A percentile compares a stretch with the other conserved stretches of the same genome.
Conservation (phyloP, 2,888 invertebrate genomes). For the Eustalomyia histrio region DNA sequence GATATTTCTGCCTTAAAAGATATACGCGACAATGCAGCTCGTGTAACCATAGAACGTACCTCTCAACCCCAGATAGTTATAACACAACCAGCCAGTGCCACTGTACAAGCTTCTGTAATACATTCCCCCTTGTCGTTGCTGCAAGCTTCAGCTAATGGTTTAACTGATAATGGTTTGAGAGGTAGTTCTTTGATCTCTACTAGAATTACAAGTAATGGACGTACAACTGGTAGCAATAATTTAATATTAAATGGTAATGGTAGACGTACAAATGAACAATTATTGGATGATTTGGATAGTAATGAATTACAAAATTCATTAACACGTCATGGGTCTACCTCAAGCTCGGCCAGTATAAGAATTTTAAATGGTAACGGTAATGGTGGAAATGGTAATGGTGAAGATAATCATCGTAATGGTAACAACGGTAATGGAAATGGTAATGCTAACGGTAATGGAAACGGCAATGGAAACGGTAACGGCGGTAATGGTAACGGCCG, state of each 20-base stretch:
- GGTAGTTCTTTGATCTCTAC: constrained; percentile 63
- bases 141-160: constrained; percentile 63
- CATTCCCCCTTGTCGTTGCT: constrained; percentile 74
- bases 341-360: constrained; percentile 53
- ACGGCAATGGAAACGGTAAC: constrained; percentile 14
- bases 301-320: constrained; percentile 57
- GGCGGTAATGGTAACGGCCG: constrained; percentile 44
- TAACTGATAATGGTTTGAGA: constrained; percentile 69
- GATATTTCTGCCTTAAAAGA: constrained; percentile 72
- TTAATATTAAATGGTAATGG: constrained; percentile 66
- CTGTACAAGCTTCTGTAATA: constrained; percentile 76
- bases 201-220: constrained; percentile 66
- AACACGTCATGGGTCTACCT: constrained; percentile 43
- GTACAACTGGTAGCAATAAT: constrained; percentile 63
- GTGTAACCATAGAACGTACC: constrained; percentile 73
- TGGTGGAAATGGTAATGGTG: constrained; percentile 38
- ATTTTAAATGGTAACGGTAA: constrained; percentile 55
- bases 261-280: constrained; percentile 68
- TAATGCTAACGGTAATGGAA: constrained; percentile 67
- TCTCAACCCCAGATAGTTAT: constrained; percentile 73
- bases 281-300: constrained; percentile 69
- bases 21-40: constrained; percentile 67
- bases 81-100: constrained; percentile 75
- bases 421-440: constrained; percentile 57
- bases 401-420: constrained; percentile 21